Evolutionary conservation across 2,888 invertebrate species (phyloP).

Genomic region (Spicauda simplicius): DNA sequence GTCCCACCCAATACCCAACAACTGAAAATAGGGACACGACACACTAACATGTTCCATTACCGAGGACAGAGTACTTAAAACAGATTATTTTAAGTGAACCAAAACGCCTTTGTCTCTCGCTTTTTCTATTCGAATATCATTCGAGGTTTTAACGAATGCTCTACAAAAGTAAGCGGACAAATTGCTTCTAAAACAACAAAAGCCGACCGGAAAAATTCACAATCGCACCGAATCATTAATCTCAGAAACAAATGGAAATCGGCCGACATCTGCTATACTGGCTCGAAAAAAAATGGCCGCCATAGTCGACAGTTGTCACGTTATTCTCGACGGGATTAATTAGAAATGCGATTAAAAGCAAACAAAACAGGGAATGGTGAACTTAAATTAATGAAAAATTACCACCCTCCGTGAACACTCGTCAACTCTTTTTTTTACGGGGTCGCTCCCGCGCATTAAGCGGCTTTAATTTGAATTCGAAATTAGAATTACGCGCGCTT

Average conservation of each 20-base stretch:
- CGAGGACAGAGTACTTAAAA: slow-evolving; percentile 6
- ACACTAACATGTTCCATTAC: background rate
- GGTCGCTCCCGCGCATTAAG: slow-evolving; percentile 85
- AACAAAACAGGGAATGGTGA: slow-evolving; percentile 85
- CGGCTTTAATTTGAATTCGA: slow-evolving; percentile 85
- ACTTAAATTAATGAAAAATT: slow-evolving; percentile 86
- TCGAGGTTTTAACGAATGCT: slow-evolving; percentile 80
- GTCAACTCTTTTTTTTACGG: slow-evolving; percentile 84
- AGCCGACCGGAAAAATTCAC: slow-evolving; percentile 85
- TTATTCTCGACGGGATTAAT: slow-evolving; percentile 85
- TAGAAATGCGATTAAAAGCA: slow-evolving; percentile 86
- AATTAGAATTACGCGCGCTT: slow-evolving; percentile 85
- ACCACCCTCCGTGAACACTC: slow-evolving; percentile 84
- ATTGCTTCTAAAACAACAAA: slow-evolving; percentile 86
- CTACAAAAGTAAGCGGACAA: slow-evolving; percentile 83
- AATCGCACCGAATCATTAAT: slow-evolving; percentile 85
- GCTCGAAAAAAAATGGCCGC: slow-evolving; percentile 77
- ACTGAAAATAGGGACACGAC: background rate
- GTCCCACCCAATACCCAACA: too few species aligned
- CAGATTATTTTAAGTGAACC: slow-evolving; percentile 43
- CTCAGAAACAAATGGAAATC: slow-evolving; percentile 85
- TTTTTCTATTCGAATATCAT: slow-evolving; percentile 77
- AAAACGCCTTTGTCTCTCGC: slow-evolving; percentile 55
- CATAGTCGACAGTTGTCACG: slow-evolving; percentile 85
- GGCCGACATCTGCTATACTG: slow-evolving; percentile 84